Conservation (phyloP, 2,888 invertebrate species). For the Keiferia lycopersicella region DNA sequence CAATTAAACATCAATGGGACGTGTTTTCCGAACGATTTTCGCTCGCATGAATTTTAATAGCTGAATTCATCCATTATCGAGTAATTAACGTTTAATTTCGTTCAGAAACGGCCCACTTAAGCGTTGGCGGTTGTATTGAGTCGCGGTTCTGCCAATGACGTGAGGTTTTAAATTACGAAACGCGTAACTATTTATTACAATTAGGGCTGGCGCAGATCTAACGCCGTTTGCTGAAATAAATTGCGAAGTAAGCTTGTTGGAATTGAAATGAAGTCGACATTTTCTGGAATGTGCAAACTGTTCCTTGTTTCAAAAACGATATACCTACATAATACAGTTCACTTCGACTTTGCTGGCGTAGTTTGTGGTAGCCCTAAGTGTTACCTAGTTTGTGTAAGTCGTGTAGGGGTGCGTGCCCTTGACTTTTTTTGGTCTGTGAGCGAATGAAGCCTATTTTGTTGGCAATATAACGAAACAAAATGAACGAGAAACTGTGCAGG, state of each 20-base stretch:
- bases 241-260: not conserved
- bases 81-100: conserved; percentile 27
- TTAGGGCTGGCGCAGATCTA: not conserved
- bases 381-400: too few relatives aligned
- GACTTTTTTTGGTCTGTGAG: too few relatives aligned
- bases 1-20: conserved; percentile 10
- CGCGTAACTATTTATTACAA: conserved; percentile 25
- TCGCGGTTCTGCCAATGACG: conserved; percentile 38
- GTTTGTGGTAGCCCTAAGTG: too few relatives aligned
- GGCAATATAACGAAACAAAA: too few relatives aligned
- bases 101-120: conserved; percentile 19
- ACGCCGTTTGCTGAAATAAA: conserved; percentile 4
- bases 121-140: conserved; percentile 35
- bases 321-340: too few relatives aligned
- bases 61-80: conserved; percentile 19
- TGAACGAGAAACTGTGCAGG: too few relatives aligned
- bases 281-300: not conserved
- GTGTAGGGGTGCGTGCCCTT: too few relatives aligned
- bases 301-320: not conserved
- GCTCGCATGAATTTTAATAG: conserved; percentile 18
- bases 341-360: too few relatives aligned
- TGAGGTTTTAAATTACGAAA: conserved; percentile 34
- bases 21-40: conserved; percentile 17
- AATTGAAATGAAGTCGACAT: not conserved
- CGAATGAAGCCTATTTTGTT: too few relatives aligned